Conservation (phyloP, 2,113 vertebrate species). For the Mormoops blainvillei region DNA sequence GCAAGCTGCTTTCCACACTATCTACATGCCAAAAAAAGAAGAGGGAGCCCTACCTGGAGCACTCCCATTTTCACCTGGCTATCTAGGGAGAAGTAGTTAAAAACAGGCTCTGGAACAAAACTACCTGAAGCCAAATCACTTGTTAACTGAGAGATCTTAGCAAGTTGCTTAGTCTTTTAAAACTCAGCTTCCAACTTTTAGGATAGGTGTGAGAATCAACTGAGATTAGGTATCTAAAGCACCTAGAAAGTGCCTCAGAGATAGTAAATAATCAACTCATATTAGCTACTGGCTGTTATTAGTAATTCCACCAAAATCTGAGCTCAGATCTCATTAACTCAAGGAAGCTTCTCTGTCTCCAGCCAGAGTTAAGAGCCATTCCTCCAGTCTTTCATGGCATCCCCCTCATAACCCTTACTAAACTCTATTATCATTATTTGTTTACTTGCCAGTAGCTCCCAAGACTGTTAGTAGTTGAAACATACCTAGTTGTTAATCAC, state of each 20-base stretch:
- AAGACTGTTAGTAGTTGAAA: not conserved
- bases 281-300: not conserved
- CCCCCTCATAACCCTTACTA: not conserved
- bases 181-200: slow-evolving; percentile 6
- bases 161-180: not conserved
- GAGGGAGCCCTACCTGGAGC: not conserved
- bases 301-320: slow-evolving; percentile 5
- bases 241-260: not conserved
- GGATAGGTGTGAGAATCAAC: not conserved
- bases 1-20: not conserved
- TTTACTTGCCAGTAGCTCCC: not conserved
- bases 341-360: not conserved
- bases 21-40: not conserved
- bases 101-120: not conserved
- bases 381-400: not conserved
- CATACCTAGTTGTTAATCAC: not conserved
- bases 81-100: not conserved
- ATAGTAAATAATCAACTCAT: not conserved
- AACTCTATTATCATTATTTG: not conserved
- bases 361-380: not conserved
- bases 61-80: not conserved
- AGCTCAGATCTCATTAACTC: not conserved
- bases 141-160: not conserved
- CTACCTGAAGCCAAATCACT: not conserved
- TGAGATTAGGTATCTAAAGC: not conserved